A percentile compares a stretch with the other conserved stretches of the same genome.
These are phyloP conservation scores for Ephydatia muelleri DNA, from an alignment of 37 sponge, comb jelly and placozoan species.

Conservation along the genomic window DNA sequence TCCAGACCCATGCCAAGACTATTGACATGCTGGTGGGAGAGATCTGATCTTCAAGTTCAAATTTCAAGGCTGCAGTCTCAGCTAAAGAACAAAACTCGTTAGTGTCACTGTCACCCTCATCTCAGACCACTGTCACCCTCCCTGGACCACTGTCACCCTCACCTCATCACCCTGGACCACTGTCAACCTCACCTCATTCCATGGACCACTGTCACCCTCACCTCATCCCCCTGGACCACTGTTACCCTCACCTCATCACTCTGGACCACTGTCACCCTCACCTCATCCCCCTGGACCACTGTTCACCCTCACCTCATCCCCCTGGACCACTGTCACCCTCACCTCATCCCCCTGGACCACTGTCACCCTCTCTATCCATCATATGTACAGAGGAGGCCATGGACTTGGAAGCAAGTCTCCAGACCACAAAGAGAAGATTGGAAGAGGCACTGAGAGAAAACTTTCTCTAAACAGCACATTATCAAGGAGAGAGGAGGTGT, in stretches of 20 bases:
- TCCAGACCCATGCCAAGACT: constrained; percentile 84
- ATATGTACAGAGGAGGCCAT: constrained; percentile 28
- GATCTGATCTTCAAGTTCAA: constrained; percentile 61
- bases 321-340: not conserved
- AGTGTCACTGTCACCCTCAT: not conserved
- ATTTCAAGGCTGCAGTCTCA: constrained; percentile 15
- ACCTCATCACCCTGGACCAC: too few species aligned
- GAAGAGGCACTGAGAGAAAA: constrained; percentile 20
- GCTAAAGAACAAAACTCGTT: constrained; percentile 47
- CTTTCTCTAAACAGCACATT: not conserved
- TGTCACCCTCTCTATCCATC: not conserved
- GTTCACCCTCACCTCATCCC: too few species aligned
- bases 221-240: too few species aligned
- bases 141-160: too few species aligned
- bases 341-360: too few species aligned
- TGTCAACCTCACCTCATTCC: too few species aligned
- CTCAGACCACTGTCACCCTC: not conserved
- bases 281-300: too few species aligned
- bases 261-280: too few species aligned
- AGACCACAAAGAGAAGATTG: constrained; percentile 20
- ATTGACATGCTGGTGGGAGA: constrained; percentile 85
- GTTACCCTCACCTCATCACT: too few species aligned
- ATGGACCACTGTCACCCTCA: too few species aligned
- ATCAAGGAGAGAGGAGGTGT: not conserved
- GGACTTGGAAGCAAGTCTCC: constrained; percentile 22